Evolutionary conservation across 1,140 invertebrate species (phyloP).

Genomic region (Papilio dardanus): DNA sequence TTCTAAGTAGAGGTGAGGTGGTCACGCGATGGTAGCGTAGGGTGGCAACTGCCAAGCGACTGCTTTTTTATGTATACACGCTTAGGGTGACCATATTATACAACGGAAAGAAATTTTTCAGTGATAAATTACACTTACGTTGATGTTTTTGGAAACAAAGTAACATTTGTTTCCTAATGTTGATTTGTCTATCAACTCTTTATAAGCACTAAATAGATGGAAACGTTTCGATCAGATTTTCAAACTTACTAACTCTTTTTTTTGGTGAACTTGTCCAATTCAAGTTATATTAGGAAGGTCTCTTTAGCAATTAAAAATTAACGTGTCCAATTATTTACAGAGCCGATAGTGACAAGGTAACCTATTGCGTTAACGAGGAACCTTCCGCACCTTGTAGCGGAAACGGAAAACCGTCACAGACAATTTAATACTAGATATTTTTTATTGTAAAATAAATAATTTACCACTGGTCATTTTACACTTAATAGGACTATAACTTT

Average conservation of each 20-base stretch:
- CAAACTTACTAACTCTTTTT: no score
- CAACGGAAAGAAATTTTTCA: neutral
- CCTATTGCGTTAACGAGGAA: neutral
- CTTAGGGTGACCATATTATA: constrained; percentile 19
- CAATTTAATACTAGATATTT: neutral
- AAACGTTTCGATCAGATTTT: no score
- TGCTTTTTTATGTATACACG: constrained; percentile 18
- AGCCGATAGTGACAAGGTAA: neutral
- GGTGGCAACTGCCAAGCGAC: constrained; percentile 19
- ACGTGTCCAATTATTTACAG: neutral
- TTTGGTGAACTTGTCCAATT: no score
- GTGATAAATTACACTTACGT: neutral
- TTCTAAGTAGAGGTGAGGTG: constrained; percentile 24
- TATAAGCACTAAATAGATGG: no score
- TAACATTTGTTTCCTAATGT: no score
- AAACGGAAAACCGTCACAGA: neutral
- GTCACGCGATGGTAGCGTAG: constrained; percentile 13
- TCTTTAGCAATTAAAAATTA: neutral
- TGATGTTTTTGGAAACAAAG: no score
- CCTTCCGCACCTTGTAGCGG: neutral
- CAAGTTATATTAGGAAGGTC: neutral
- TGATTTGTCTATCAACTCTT: no score
- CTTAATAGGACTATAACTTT: neutral
- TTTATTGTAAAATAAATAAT: neutral
- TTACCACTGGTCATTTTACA: neutral